Percentiles rank a stretch among this genome's conserved stretches.
These are phyloP conservation scores for Pomatostomus ruficeps DNA, from an alignment of 2,113 vertebrate species.

Conservation along the genomic window DNA sequence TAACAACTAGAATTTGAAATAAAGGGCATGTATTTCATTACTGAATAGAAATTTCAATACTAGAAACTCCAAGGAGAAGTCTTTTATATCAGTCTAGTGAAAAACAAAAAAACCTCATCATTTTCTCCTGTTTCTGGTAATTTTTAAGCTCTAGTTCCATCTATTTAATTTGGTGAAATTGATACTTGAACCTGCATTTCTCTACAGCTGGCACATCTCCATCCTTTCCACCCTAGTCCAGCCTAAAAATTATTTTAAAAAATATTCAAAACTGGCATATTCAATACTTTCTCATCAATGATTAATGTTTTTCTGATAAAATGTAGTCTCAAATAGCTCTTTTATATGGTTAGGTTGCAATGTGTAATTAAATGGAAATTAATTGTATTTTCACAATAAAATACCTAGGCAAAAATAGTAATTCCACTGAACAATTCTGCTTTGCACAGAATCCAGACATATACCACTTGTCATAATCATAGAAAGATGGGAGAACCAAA, in stretches of 20 bases:
- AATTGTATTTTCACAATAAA: background rate
- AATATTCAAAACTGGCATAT: background rate
- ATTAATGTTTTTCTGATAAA: background rate
- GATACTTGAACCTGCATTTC: background rate
- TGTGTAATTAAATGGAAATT: background rate
- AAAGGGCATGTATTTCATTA: slow-evolving; percentile 18
- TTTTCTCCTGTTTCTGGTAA: background rate
- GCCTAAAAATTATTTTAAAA: background rate
- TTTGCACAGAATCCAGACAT: background rate
- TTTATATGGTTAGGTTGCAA: background rate
- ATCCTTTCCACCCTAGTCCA: background rate
- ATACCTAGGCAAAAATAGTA: background rate
- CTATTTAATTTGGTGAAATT: background rate
- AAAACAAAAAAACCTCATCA: background rate
- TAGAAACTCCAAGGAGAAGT: background rate
- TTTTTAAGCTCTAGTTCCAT: slow-evolving; percentile 6
- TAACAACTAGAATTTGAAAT: slow-evolving; percentile 16
- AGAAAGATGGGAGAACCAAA: background rate
- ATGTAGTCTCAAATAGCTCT: background rate
- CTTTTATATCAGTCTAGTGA: background rate
- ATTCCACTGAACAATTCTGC: background rate
- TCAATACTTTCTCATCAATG: background rate
- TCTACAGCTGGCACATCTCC: background rate
- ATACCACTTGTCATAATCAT: background rate
- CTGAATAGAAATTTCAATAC: slow-evolving; percentile 25